phyloP scores from a whole-genome alignment of 2,888 invertebrate species.

The Netelia melanura region DNA sequence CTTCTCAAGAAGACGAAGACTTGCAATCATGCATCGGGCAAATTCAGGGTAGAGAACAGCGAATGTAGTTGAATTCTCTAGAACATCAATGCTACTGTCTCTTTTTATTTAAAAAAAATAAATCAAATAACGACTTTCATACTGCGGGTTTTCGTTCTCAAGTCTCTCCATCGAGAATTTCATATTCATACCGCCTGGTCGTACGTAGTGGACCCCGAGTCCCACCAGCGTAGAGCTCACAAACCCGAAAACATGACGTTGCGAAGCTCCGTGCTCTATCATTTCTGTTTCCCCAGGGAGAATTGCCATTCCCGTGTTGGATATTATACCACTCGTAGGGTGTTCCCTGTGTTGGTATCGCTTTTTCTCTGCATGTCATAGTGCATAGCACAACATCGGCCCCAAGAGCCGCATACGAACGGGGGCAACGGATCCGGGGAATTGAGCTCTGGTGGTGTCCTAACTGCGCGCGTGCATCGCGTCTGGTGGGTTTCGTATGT shows the following conservation, averaged over 20 bases:
- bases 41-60: background rate
- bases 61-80: background rate
- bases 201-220: conserved; percentile 20
- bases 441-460: conserved; percentile 39
- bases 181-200: conserved; percentile 58
- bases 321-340: conserved; percentile 28
- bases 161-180: conserved; percentile 49
- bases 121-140: conserved; percentile 16
- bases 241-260: conserved; percentile 58
- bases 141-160: conserved; percentile 5
- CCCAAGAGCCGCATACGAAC: conserved; percentile 40
- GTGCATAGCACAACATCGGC: conserved; percentile 17
- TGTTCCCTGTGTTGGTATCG: conserved; percentile 32
- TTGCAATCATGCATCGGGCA: background rate
- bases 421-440: conserved; percentile 40
- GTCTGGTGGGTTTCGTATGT: too few relatives aligned
- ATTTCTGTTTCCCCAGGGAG: conserved; percentile 44
- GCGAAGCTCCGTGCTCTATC: conserved; percentile 55
- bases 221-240: conserved; percentile 12
- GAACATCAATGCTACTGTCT: background rate
- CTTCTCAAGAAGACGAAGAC: background rate
- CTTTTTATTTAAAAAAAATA: conserved; percentile 5
- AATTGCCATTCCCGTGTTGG: conserved; percentile 56
- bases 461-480: too few relatives aligned
- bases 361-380: conserved; percentile 39